Evolutionary conservation across 2,888 invertebrate genomes (phyloP).

Genomic region (Trachelus troglodyta): DNA sequence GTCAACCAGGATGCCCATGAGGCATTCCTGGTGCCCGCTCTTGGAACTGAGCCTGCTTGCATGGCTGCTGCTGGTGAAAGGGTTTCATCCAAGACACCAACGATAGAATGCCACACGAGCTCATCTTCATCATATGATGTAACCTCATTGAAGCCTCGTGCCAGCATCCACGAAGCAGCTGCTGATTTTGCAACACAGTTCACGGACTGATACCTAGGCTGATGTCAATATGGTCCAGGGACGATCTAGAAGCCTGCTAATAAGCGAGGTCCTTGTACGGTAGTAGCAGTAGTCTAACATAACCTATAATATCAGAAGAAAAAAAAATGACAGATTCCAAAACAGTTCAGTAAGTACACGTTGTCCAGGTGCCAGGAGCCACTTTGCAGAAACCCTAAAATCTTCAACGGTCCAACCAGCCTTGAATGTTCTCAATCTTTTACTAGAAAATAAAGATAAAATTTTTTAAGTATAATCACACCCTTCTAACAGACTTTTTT

Average conservation of each 20-base stretch:
- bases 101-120: neutral
- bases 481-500: neutral
- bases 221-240: neutral
- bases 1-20: conserved; percentile 36
- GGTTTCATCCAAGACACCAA: neutral
- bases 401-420: neutral
- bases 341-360: neutral
- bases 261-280: neutral
- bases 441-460: no score
- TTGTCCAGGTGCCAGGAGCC: neutral
- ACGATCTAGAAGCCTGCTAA: neutral
- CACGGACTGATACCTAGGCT: neutral
- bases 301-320: neutral
- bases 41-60: conserved; percentile 12
- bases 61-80: neutral
- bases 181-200: neutral
- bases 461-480: no score
- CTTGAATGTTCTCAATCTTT: no score
- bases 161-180: neutral
- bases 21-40: conserved; percentile 36
- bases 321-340: neutral
- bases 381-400: neutral
- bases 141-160: conserved; percentile 3
- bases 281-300: neutral
- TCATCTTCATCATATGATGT: neutral